Conservation (phyloP, 2,888 invertebrate species). For the Malacosoma neustria region DNA sequence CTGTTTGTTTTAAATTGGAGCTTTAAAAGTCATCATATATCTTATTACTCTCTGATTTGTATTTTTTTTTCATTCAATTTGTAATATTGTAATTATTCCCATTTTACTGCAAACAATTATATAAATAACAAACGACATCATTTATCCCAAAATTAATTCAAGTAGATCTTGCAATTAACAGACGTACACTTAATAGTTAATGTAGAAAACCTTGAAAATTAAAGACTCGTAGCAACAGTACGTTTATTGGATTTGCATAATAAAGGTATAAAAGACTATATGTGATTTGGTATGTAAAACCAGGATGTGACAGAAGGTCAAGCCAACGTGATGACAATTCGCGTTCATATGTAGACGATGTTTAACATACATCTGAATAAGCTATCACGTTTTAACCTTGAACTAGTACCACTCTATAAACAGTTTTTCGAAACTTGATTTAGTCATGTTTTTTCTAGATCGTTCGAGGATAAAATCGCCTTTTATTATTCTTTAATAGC, state of each 20-base stretch:
- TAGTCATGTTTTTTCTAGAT: neutral
- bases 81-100: too few relatives aligned
- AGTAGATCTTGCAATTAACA: too few relatives aligned
- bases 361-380: slow-evolving; percentile 14
- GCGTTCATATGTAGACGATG: slow-evolving; percentile 6
- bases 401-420: slow-evolving; percentile 33
- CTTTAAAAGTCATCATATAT: too few relatives aligned
- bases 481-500: neutral
- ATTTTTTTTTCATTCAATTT: too few relatives aligned
- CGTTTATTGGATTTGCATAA: slow-evolving; percentile 26
- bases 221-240: slow-evolving; percentile 2
- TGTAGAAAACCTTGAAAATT: neutral
- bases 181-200: neutral
- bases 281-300: slow-evolving; percentile 33
- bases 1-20: too few relatives aligned
- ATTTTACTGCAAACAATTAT: too few relatives aligned
- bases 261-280: slow-evolving; percentile 25
- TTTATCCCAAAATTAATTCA: too few relatives aligned
- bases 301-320: slow-evolving; percentile 58
- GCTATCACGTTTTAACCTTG: slow-evolving; percentile 25
- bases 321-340: slow-evolving; percentile 18
- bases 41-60: too few relatives aligned
- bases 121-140: too few relatives aligned
- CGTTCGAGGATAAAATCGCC: neutral
- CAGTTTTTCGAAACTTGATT: slow-evolving; percentile 6